Evolutionary conservation across 1,140 invertebrate species (phyloP).

Genomic region (Kradibia gibbosae): DNA sequence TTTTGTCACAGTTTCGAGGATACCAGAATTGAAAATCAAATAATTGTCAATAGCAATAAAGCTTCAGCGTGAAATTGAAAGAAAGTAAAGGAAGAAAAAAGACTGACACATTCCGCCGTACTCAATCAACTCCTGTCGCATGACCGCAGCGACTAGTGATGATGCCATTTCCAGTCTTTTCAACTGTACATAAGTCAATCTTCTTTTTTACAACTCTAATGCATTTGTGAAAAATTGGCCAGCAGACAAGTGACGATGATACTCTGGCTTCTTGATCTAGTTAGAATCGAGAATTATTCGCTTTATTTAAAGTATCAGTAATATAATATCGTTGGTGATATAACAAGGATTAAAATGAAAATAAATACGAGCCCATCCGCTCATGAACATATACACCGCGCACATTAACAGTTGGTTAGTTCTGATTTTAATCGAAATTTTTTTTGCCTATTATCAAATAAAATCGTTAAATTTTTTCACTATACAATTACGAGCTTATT

Average conservation of each 20-base stretch:
- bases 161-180: conserved; percentile 49
- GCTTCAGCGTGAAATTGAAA: conserved; percentile 21
- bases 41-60: conserved; percentile 33
- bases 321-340: no score
- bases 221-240: not conserved
- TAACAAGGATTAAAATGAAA: no score
- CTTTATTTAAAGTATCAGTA: no score
- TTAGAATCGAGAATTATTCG: no score
- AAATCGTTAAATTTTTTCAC: no score
- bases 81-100: conserved; percentile 15
- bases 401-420: no score
- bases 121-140: conserved; percentile 8
- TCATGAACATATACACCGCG: no score
- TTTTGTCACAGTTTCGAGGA: not conserved
- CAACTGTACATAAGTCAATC: not conserved
- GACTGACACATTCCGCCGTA: conserved; percentile 1
- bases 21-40: conserved; percentile 33
- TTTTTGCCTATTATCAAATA: no score
- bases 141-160: conserved; percentile 50
- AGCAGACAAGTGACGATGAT: not conserved
- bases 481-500: no score
- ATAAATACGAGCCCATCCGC: no score
- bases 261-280: not conserved
- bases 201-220: conserved; percentile 16
- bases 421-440: no score